Conservation (phyloP, 2,113 vertebrate genomes). For the Gymnarchus niloticus region DNA sequence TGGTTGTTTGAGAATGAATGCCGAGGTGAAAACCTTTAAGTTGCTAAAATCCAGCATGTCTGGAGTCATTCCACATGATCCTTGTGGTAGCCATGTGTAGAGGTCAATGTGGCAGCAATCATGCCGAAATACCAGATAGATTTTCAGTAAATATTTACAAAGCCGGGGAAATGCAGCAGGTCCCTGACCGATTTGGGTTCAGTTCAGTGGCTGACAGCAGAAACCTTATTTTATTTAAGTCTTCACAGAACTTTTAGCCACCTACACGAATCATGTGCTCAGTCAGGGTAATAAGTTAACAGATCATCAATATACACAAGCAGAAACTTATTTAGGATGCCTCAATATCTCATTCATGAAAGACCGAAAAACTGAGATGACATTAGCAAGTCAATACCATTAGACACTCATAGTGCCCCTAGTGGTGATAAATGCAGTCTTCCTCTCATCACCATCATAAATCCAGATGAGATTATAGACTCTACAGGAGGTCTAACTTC, state of each 20-base stretch:
- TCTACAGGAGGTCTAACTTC: neutral
- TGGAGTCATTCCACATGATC: neutral
- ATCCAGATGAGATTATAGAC: neutral
- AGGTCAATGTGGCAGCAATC: neutral
- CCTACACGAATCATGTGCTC: neutral
- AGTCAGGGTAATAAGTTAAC: neutral
- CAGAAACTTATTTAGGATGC: neutral
- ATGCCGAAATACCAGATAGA: neutral
- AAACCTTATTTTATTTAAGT: neutral
- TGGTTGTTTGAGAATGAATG: neutral
- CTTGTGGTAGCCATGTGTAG: neutral
- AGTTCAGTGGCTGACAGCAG: neutral
- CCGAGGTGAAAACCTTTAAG: neutral
- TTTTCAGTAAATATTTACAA: neutral
- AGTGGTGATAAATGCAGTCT: neutral
- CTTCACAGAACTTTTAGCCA: neutral
- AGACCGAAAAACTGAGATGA: neutral
- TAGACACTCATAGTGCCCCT: neutral
- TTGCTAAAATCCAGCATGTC: too few relatives aligned
- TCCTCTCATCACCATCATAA: neutral
- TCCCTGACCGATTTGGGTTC: neutral
- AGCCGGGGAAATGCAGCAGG: neutral
- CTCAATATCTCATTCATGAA: neutral
- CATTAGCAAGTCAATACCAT: neutral
- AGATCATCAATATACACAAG: neutral